phyloP scores from a whole-genome alignment of 2,888 invertebrate species.

The Dynastes grantii region DNA sequence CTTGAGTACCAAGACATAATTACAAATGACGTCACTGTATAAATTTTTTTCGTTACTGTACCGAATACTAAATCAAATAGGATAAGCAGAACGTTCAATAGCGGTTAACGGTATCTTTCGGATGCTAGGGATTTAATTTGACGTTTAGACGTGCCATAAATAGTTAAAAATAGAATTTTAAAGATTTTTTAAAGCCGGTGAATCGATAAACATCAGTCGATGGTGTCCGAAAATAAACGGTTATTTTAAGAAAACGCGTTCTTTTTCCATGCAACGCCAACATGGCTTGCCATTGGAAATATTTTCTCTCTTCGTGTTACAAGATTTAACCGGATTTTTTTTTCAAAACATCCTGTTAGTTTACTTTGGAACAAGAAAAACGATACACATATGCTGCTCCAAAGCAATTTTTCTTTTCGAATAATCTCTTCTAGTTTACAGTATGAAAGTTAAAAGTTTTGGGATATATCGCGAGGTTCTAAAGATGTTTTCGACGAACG shows the following conservation, averaged over 20 bases:
- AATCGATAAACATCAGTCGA: conserved; percentile 5
- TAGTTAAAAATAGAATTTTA: not conserved
- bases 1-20: not conserved
- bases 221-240: not conserved
- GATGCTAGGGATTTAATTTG: conserved; percentile 6
- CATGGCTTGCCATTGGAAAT: conserved; percentile 8
- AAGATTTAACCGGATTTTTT: conserved; percentile 18
- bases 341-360: not conserved
- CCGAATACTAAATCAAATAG: conserved; percentile 5
- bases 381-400: not conserved
- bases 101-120: not conserved
- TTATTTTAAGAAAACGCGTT: conserved; percentile 5
- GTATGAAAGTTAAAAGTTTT: too few relatives aligned
- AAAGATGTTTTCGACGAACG: too few relatives aligned
- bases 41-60: not conserved
- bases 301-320: not conserved
- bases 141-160: not conserved
- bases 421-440: not conserved
- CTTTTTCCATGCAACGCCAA: not conserved
- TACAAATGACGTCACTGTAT: not conserved
- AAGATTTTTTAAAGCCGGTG: conserved; percentile 2
- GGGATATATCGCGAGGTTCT: too few relatives aligned
- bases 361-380: not conserved
- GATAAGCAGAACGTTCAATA: not conserved
- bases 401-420: conserved; percentile 3